Conservation (phyloP, 2,113 vertebrate species). For the Synodontis membranacea region DNA sequence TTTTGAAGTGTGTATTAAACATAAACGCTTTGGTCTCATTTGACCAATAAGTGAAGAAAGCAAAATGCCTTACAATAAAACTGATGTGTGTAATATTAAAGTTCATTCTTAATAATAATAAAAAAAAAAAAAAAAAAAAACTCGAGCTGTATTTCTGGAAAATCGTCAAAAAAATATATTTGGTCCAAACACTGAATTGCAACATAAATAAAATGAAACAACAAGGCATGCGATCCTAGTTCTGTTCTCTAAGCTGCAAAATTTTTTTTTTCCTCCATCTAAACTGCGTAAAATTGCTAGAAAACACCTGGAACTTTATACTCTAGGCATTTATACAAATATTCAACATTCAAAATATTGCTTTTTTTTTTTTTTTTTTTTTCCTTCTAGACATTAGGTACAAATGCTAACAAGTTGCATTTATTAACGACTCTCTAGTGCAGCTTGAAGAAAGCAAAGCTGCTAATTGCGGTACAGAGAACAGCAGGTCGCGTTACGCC, state of each 20-base stretch:
- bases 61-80: neutral
- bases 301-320: conserved; percentile 32
- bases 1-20: neutral
- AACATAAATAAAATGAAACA: conserved; percentile 71
- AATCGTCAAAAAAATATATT: conserved; percentile 70
- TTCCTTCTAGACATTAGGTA: neutral
- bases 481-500: neutral
- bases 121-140: conserved; percentile 42
- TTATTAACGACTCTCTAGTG: neutral
- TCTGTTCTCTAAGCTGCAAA: conserved; percentile 31
- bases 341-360: conserved; percentile 42
- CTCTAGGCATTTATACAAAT: conserved; percentile 38
- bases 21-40: neutral
- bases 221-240: conserved; percentile 50
- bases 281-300: conserved; percentile 53
- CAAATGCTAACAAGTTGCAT: neutral
- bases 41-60: neutral
- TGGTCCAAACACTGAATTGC: conserved; percentile 76
- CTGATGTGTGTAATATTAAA: neutral
- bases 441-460: conserved; percentile 17
- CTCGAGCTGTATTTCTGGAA: conserved; percentile 41
- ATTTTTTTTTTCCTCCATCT: conserved; percentile 40
- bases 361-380: too few species aligned
- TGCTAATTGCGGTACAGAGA: conserved; percentile 8
- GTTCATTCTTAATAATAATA: conserved; percentile 16